phyloP scores from a whole-genome alignment of 2,113 vertebrate genomes.

The Aspidoscelis tigris region DNA sequence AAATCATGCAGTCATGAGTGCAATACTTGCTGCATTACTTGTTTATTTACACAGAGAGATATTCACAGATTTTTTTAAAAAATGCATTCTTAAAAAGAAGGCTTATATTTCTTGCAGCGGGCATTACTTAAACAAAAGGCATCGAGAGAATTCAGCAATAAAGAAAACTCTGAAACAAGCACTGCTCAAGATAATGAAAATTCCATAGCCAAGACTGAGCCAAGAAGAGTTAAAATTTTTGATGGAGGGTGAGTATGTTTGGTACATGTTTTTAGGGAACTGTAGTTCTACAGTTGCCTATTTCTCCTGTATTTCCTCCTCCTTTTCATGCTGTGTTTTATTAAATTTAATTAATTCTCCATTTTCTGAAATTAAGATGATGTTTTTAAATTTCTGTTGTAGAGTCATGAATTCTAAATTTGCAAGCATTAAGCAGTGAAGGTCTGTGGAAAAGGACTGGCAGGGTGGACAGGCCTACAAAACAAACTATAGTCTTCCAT shows the following conservation, averaged over 20 bases:
- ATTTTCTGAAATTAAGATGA: no score
- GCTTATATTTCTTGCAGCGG: conserved; percentile 78
- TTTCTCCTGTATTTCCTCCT: no score
- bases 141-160: conserved; percentile 83
- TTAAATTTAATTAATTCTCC: no score
- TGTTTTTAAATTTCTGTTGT: no score
- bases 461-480: no score
- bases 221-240: conserved; percentile 97
- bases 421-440: no score
- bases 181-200: conserved; percentile 91
- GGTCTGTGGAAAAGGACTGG: no score
- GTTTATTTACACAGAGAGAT: not conserved
- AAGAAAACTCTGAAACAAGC: conserved; percentile 86
- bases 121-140: conserved; percentile 80
- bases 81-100: conserved; percentile 34
- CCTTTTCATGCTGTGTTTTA: no score
- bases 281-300: no score
- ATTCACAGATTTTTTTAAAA: not conserved
- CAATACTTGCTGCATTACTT: not conserved
- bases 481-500: no score
- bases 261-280: no score
- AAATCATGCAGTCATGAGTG: not conserved
- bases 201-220: conserved; percentile 85
- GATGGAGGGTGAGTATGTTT: conserved; percentile 90
- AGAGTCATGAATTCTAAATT: no score